Conservation (phyloP, 2,113 vertebrate genomes). For the Marcusenius ussheri region DNA sequence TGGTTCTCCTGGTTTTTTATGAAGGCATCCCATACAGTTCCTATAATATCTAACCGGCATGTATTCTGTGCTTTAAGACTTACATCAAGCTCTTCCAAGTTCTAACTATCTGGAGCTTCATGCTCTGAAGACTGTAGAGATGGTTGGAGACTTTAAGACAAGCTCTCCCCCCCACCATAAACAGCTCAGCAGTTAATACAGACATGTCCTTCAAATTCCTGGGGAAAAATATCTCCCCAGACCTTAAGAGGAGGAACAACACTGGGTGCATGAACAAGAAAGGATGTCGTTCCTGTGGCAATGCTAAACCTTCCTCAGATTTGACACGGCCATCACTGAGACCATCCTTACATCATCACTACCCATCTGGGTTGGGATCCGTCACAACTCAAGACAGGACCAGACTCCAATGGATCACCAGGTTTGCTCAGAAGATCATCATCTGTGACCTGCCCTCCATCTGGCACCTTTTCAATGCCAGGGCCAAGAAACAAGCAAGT, state of each 20-base stretch:
- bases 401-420: not conserved
- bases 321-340: not conserved
- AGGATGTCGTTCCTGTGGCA: not conserved
- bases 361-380: not conserved
- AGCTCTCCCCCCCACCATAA: not conserved
- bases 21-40: not conserved
- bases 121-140: not conserved
- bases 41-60: not conserved
- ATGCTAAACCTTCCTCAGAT: not conserved
- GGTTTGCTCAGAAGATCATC: not conserved
- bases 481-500: not conserved
- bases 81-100: not conserved
- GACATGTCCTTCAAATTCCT: not conserved
- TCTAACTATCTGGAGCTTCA: not conserved
- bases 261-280: not conserved
- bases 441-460: not conserved
- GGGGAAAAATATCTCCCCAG: not conserved
- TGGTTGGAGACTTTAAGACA: not conserved
- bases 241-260: not conserved
- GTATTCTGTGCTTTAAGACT: not conserved
- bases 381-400: not conserved
- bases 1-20: not conserved
- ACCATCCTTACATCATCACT: not conserved
- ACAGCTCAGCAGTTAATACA: not conserved
- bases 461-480: not conserved